These are phyloP conservation scores for Rhopalosiphum nymphaeae DNA, from an alignment of 2,888 invertebrate species.

Conservation along the genomic window DNA sequence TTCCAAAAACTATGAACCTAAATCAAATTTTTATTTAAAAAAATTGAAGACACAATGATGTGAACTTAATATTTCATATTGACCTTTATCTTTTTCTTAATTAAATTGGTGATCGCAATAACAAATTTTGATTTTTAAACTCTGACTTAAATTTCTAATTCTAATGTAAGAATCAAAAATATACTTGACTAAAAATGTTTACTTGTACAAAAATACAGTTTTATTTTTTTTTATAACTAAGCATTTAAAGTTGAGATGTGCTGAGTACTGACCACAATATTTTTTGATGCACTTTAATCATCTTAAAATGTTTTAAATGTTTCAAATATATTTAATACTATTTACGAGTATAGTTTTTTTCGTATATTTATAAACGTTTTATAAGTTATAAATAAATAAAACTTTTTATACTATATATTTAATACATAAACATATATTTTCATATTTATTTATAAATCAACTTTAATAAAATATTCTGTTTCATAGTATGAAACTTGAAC, in stretches of 20 bases:
- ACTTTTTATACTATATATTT: background rate
- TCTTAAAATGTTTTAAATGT: background rate
- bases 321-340: background rate
- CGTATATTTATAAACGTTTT: background rate
- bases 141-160: background rate
- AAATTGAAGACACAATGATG: background rate
- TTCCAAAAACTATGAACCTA: background rate
- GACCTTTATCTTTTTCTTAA: background rate
- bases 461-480: background rate
- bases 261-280: background rate
- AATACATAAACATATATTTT: background rate
- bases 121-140: background rate
- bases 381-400: background rate
- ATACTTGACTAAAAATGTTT: background rate
- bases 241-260: no score
- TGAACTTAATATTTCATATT: background rate
- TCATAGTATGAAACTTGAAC: background rate
- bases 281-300: background rate
- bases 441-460: background rate
- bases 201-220: no score
- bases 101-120: background rate
- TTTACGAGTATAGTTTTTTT: no score
- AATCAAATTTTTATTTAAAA: background rate
- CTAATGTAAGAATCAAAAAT: background rate
- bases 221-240: no score